Conservation (phyloP, 2,888 invertebrate species). For the Lamproptera curius region DNA sequence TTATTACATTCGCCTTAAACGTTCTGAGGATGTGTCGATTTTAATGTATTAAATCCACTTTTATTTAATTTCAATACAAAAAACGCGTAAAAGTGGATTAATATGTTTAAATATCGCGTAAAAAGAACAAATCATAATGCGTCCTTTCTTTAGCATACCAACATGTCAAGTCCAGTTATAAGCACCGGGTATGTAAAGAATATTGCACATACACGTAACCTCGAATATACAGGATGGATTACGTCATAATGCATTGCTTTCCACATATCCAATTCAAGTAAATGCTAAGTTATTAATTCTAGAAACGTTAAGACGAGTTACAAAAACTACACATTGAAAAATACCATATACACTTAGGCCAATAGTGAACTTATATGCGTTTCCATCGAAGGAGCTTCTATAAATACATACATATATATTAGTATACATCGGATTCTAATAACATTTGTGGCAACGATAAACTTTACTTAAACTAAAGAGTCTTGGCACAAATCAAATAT, state of each 20-base stretch:
- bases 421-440: conserved; percentile 33
- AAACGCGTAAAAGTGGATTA: too few relatives aligned
- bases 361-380: conserved; percentile 52
- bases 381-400: conserved; percentile 39
- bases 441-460: conserved; percentile 40
- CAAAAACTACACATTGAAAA: conserved; percentile 64
- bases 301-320: conserved; percentile 55
- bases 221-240: conserved; percentile 38
- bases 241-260: neutral
- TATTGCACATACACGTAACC: conserved; percentile 54
- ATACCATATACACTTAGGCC: conserved; percentile 69
- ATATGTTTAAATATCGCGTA: too few relatives aligned
- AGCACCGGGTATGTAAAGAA: conserved; percentile 57
- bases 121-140: too few relatives aligned
- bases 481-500: conserved; percentile 74
- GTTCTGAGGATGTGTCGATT: conserved; percentile 61
- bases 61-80: too few relatives aligned
- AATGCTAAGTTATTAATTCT: conserved; percentile 36
- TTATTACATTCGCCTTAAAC: conserved; percentile 39
- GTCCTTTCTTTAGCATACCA: too few relatives aligned
- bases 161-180: too few relatives aligned
- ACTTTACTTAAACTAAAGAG: conserved; percentile 58
- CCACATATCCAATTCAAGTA: conserved; percentile 3
- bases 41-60: too few relatives aligned
- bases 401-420: too few relatives aligned